Percentiles rank a stretch among this genome's conserved stretches.
phyloP scores from a whole-genome alignment of 2,797 vertebrate genomes.

The Chiloscyllium punctatum region DNA sequence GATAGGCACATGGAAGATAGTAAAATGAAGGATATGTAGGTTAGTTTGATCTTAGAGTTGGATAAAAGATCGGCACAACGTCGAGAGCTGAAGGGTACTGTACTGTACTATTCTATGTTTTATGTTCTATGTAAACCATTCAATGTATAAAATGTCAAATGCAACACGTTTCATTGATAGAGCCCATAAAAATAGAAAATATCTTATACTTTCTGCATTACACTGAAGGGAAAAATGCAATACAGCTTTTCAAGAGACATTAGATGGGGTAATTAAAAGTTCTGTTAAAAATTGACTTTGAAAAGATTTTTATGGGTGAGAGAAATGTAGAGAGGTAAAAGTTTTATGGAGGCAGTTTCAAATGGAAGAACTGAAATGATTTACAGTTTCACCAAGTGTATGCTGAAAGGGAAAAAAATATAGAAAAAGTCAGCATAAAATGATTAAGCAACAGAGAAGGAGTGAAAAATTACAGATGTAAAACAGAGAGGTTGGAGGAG shows the following conservation, averaged over 20 bases:
- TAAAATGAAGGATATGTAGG: no score
- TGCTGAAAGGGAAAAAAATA: not conserved
- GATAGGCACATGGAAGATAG: no score
- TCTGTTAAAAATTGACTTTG: not conserved
- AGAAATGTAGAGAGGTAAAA: not conserved
- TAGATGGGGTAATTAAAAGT: not conserved
- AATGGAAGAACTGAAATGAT: not conserved
- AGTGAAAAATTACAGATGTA: no score
- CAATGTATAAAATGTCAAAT: not conserved
- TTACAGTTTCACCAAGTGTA: not conserved
- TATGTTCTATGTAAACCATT: not conserved
- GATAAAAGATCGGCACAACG: no score
- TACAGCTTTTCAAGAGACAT: not conserved
- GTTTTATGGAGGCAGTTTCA: not conserved
- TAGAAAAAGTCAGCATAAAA: not conserved
- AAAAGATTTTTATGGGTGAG: not conserved
- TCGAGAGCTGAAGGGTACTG: no score
- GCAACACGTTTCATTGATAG: not conserved
- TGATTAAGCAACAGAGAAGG: no score
- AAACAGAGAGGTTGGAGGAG: not conserved
- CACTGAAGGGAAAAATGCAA: not conserved
- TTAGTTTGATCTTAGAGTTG: no score
- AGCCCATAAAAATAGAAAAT: not conserved
- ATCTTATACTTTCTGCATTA: not conserved
- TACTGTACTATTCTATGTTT: not conserved